These are phyloP conservation scores for Lasaia peninsularis DNA, from an alignment of 1,140 invertebrate species.

Conservation along the genomic window DNA sequence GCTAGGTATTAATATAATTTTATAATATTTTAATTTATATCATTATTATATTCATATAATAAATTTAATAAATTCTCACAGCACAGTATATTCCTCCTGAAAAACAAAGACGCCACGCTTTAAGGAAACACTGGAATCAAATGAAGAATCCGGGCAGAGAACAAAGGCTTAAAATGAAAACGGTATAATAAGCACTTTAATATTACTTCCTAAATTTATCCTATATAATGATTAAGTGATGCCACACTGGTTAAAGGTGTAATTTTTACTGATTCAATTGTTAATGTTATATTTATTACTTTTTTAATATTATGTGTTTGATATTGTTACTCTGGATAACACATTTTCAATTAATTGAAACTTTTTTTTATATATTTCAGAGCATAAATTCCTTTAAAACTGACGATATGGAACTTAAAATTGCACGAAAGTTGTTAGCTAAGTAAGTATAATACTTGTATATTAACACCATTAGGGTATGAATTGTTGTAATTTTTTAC, in stretches of 20 bases:
- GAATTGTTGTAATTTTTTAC: too few relatives aligned
- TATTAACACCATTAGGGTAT: too few relatives aligned
- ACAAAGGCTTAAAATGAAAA: constrained; percentile 45
- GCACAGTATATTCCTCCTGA: constrained; percentile 64
- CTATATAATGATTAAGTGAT: too few relatives aligned
- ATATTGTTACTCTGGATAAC: neutral
- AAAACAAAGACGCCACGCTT: constrained; percentile 45
- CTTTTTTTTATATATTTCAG: constrained; percentile 32
- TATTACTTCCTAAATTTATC: too few relatives aligned
- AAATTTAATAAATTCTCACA: constrained; percentile 33
- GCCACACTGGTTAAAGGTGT: too few relatives aligned
- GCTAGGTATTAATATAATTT: too few relatives aligned
- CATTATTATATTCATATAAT: neutral
- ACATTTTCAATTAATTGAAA: neutral
- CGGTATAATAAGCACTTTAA: too few relatives aligned
- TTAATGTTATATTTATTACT: too few relatives aligned
- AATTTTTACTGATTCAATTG: too few relatives aligned
- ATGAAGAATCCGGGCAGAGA: constrained; percentile 43
- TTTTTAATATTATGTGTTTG: too few relatives aligned
- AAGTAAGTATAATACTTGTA: constrained; percentile 35
- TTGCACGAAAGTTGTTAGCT: constrained; percentile 48
- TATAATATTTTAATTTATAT: neutral
- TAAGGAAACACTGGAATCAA: constrained; percentile 55
- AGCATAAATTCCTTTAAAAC: constrained; percentile 47
- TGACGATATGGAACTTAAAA: constrained; percentile 49